Percentiles rank a stretch among this genome's conserved stretches.
Conservation (phyloP, 2,113 vertebrate genomes). For the Neolamprologus variostigma region DNA sequence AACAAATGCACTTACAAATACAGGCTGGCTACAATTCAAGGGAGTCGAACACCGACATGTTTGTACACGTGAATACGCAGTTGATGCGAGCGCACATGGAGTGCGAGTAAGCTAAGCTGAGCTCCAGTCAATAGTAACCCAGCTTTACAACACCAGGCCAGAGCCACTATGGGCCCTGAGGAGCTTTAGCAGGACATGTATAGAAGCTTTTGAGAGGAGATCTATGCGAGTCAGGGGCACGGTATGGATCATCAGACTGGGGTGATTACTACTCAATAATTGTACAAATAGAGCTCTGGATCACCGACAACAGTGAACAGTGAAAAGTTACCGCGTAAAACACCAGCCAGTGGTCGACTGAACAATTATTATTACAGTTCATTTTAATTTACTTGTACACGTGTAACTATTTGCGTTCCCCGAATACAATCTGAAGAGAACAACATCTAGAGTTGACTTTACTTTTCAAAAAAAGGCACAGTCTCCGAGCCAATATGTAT, state of each 20-base stretch:
- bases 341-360: neutral
- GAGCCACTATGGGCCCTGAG: conserved; percentile 19
- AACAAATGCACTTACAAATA: neutral
- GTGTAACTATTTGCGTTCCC: neutral
- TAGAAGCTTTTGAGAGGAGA: conserved; percentile 46
- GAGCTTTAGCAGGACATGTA: conserved; percentile 45
- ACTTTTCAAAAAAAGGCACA: neutral
- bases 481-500: conserved; percentile 18
- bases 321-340: neutral
- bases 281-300: neutral
- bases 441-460: neutral
- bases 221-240: conserved; percentile 45
- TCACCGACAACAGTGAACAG: neutral
- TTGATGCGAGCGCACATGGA: neutral
- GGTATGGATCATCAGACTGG: conserved; percentile 20
- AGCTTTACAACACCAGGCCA: neutral
- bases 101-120: neutral
- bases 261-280: conserved; percentile 14
- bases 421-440: neutral
- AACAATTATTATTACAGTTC: neutral
- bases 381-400: neutral
- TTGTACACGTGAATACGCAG: neutral
- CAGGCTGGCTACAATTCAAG: neutral
- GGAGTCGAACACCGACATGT: neutral
- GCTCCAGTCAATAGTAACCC: conserved; percentile 40